Conservation (phyloP, 2,888 invertebrate genomes). For the Cerceris rybyensis region DNA sequence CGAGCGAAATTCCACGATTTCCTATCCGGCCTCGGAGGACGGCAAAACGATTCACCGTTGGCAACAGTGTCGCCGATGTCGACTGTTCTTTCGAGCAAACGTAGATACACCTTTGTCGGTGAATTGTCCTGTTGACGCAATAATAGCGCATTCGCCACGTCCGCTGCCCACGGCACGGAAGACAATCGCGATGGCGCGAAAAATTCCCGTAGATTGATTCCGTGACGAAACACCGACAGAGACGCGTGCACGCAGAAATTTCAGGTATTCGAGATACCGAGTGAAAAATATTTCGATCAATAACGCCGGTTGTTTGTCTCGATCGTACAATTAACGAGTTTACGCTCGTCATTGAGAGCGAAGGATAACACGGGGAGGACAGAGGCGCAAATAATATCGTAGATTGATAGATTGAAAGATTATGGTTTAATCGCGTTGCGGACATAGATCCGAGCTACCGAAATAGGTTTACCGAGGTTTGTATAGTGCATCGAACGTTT, state of each 20-base stretch:
- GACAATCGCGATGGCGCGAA: neutral
- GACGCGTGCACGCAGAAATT: neutral
- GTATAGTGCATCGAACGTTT: too few species aligned
- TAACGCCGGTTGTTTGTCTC: neutral
- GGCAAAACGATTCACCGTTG: too few species aligned
- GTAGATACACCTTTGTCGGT: conserved; percentile 2
- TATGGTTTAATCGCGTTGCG: conserved; percentile 55
- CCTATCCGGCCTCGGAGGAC: neutral
- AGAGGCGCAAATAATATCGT: conserved; percentile 39
- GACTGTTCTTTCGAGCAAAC: neutral
- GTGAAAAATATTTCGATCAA: neutral
- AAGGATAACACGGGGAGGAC: conserved; percentile 36
- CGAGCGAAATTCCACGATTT: neutral
- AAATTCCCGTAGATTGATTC: neutral
- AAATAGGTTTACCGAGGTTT: conserved; percentile 33
- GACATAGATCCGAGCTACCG: conserved; percentile 21
- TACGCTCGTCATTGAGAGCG: conserved; percentile 7
- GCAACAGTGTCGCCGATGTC: too few species aligned
- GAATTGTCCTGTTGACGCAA: conserved; percentile 17
- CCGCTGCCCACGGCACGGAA: conserved; percentile 14
- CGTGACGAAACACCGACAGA: too few species aligned
- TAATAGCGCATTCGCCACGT: neutral
- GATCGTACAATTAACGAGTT: conserved; percentile 4
- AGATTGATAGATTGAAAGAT: conserved; percentile 65
- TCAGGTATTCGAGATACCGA: neutral